These are phyloP conservation scores for Zonitis immaculata DNA, from an alignment of 2,888 invertebrate species.

Conservation along the genomic window DNA sequence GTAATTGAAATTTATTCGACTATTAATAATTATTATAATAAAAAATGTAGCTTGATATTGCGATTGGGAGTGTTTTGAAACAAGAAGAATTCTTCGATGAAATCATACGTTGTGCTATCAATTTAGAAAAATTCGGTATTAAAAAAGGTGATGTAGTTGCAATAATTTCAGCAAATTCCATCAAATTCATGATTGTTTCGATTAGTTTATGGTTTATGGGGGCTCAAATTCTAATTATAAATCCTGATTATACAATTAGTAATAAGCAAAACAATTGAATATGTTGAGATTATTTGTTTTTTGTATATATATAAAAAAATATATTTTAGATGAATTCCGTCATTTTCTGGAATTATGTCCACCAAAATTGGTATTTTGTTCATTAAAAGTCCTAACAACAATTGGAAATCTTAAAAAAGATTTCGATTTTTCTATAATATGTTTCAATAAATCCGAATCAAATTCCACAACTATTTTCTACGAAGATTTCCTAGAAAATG, in stretches of 20 bases:
- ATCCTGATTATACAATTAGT: conserved; percentile 6
- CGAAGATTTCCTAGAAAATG: neutral
- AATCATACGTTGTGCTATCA: neutral
- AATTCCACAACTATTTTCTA: neutral
- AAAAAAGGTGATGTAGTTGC: neutral
- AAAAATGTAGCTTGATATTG: neutral
- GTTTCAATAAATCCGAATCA: neutral
- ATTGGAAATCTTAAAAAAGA: neutral
- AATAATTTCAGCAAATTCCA: conserved; percentile 5
- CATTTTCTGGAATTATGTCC: neutral
- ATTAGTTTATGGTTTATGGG: conserved; percentile 1
- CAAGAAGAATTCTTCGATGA: neutral
- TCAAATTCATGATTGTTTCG: neutral
- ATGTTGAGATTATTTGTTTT: too few relatives aligned
- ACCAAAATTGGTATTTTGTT: conserved; percentile 4
- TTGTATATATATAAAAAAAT: too few relatives aligned
- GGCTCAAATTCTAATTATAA: neutral
- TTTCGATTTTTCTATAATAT: neutral
- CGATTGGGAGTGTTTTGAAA: neutral
- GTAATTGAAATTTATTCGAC: neutral
- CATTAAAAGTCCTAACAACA: neutral
- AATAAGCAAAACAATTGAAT: neutral
- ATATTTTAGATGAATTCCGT: conserved; percentile 3
- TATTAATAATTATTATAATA: too few relatives aligned
- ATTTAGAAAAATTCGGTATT: neutral